Conservation (phyloP, 1,140 invertebrate genomes). For the Hetaerina americana region DNA sequence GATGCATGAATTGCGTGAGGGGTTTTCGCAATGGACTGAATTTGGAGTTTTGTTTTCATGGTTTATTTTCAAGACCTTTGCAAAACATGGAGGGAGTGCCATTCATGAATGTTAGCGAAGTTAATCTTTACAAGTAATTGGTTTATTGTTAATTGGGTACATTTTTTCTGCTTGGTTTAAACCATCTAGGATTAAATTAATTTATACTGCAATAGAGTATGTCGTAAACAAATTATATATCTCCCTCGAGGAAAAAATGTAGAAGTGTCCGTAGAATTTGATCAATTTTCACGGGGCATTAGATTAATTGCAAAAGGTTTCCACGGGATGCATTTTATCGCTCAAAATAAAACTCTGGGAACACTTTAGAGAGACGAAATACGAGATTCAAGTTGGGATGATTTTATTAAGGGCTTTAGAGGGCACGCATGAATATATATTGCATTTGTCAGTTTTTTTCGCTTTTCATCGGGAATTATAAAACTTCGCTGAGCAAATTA, state of each 20-base stretch:
- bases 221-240: neutral
- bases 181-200: neutral
- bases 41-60: too few species aligned
- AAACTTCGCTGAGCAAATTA: too few species aligned
- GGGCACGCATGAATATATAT: neutral
- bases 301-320: neutral
- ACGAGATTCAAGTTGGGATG: neutral
- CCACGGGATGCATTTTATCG: neutral
- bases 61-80: too few species aligned
- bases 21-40: too few species aligned
- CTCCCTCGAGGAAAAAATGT: neutral
- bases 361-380: neutral
- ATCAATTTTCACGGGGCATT: neutral
- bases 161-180: neutral
- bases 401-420: neutral
- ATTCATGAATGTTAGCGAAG: neutral
- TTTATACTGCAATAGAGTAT: neutral
- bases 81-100: too few species aligned
- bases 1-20: too few species aligned
- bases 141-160: neutral
- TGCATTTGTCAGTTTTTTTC: too few species aligned
- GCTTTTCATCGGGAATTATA: too few species aligned
- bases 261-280: neutral
- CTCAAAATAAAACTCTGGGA: neutral
- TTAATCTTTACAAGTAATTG: neutral